phyloP scores from a whole-genome alignment of 1,140 invertebrate genomes.

The Drosophila bocki region DNA sequence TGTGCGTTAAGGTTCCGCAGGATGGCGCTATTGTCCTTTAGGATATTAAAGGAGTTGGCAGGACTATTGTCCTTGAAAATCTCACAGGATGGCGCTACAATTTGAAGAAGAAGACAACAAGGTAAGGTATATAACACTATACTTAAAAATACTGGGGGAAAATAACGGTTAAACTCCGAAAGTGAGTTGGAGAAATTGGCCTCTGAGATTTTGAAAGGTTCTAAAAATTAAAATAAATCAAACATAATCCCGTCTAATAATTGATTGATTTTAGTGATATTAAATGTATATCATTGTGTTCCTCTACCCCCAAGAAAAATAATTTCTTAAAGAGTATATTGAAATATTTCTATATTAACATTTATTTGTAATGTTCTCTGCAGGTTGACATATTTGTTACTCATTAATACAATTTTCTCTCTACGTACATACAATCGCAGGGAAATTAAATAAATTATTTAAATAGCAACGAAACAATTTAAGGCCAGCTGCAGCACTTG shows the following conservation, averaged over 20 bases:
- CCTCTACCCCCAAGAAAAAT: not conserved
- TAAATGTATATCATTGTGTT: too few relatives aligned
- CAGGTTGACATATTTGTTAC: slow-evolving; percentile 26
- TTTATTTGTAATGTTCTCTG: slow-evolving; percentile 28
- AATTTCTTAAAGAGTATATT: not conserved
- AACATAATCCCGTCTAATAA: too few relatives aligned
- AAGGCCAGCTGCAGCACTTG: slow-evolving; percentile 45
- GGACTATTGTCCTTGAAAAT: not conserved
- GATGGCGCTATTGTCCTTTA: too few relatives aligned
- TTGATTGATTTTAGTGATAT: too few relatives aligned
- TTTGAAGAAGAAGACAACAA: too few relatives aligned
- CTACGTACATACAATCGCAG: slow-evolving; percentile 1
- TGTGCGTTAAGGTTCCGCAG: too few relatives aligned
- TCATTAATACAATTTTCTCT: slow-evolving; percentile 10
- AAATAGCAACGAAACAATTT: slow-evolving; percentile 25
- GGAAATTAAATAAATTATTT: slow-evolving; percentile 5
- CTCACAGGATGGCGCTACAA: not conserved
- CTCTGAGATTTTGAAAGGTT: too few relatives aligned
- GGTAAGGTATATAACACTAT: too few relatives aligned
- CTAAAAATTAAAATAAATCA: too few relatives aligned
- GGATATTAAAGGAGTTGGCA: not conserved
- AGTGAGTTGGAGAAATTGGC: not conserved
- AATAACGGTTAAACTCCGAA: not conserved
- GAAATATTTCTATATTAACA: slow-evolving; percentile 37
- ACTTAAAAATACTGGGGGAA: not conserved